phyloP scores from a whole-genome alignment of 2,113 vertebrate genomes.

The Lynx canadensis region DNA sequence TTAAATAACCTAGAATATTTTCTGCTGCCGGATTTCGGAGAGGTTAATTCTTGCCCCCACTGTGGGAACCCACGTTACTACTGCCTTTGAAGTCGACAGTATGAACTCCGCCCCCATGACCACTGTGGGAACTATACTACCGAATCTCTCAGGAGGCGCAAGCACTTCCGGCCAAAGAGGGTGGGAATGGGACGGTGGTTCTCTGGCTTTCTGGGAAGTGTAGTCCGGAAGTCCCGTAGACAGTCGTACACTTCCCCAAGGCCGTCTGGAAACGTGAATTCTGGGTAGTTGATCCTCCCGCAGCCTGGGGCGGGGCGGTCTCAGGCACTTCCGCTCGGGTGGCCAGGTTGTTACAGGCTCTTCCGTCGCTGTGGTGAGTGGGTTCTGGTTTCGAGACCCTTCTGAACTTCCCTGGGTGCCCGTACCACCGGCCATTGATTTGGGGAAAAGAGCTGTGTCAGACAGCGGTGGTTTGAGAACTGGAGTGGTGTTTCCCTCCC shows the following conservation, averaged over 20 bases:
- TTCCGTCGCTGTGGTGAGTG: rapidly evolving
- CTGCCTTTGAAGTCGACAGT: rapidly evolving
- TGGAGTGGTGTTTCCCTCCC: neutral
- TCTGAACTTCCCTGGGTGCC: neutral
- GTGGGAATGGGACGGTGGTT: rapidly evolving
- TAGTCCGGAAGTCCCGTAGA: neutral
- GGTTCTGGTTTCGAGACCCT: neutral
- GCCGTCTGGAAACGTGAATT: neutral
- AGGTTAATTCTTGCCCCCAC: neutral
- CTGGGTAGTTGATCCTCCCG: neutral
- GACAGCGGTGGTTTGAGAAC: neutral
- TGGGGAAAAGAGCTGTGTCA: neutral
- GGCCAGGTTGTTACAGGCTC: rapidly evolving
- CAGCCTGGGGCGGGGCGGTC: neutral
- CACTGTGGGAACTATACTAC: neutral
- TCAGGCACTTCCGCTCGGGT: neutral
- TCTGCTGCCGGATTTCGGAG: neutral
- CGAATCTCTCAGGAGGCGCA: rapidly evolving
- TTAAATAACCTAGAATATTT: neutral
- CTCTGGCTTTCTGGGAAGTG: neutral
- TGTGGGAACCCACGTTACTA: too few species aligned
- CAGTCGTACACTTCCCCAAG: neutral
- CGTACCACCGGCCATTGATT: too few species aligned
- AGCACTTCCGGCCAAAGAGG: neutral
- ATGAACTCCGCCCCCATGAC: rapidly evolving